These are phyloP conservation scores for Stegodyphus dumicola DNA, from an alignment of 1,140 invertebrate species.

Conservation along the genomic window DNA sequence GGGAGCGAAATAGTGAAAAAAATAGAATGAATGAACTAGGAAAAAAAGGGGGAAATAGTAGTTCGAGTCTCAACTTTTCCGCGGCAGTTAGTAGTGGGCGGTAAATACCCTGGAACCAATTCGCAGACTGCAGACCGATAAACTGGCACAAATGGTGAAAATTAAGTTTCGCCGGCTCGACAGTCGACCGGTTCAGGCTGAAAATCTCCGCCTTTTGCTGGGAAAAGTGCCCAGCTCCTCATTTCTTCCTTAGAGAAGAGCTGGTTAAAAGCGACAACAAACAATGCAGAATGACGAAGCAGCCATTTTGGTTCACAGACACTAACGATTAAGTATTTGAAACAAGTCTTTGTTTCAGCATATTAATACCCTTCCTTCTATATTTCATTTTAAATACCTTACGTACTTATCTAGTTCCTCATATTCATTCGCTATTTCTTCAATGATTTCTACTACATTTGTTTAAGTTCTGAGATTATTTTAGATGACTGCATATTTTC, in stretches of 20 bases:
- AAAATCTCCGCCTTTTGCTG: constrained; percentile 45
- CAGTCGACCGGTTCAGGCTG: constrained; percentile 15
- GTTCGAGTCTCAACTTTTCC: constrained; percentile 22
- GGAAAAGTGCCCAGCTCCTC: background rate
- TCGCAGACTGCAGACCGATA: constrained; percentile 41
- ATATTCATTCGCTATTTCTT: too few species aligned
- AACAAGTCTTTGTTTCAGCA: too few species aligned
- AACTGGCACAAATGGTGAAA: constrained; percentile 57
- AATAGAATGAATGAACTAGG: background rate
- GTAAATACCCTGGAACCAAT: constrained; percentile 56
- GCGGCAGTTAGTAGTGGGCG: constrained; percentile 46
- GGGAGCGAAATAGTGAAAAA: constrained; percentile 29
- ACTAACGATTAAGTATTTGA: too few species aligned
- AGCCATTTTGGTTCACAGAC: constrained; percentile 30
- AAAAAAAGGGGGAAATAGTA: background rate
- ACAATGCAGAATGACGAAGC: background rate
- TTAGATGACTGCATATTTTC: too few species aligned
- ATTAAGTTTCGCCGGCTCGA: constrained; percentile 45
- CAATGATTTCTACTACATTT: too few species aligned
- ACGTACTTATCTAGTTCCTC: too few species aligned
- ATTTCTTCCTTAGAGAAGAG: background rate
- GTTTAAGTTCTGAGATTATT: too few species aligned
- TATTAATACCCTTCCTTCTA: too few species aligned
- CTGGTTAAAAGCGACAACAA: background rate
- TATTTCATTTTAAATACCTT: too few species aligned